These are phyloP conservation scores for Rhadinocentrus ornatus DNA, from an alignment of 2,797 vertebrate species.

Conservation along the genomic window DNA sequence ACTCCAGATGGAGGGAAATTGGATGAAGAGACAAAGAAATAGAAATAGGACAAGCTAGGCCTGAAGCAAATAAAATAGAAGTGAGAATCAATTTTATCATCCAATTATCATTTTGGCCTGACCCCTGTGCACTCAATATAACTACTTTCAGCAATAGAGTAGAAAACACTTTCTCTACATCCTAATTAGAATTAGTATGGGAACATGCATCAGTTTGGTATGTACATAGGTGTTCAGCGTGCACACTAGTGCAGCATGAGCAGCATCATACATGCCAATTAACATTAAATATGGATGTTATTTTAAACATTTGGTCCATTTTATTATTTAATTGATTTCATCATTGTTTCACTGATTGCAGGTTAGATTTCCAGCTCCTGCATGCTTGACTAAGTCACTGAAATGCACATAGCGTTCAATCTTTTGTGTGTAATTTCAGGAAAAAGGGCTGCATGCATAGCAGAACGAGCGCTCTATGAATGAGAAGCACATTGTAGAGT, in stretches of 20 bases:
- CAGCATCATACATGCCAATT: neutral
- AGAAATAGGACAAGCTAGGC: slow-evolving; percentile 82
- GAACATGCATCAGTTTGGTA: slow-evolving; percentile 8
- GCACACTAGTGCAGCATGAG: neutral
- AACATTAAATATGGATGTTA: neutral
- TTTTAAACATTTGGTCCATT: neutral
- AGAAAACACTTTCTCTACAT: slow-evolving; percentile 55
- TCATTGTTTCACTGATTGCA: neutral
- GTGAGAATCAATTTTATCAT: slow-evolving; percentile 77
- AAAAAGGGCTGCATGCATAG: neutral
- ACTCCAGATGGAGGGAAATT: slow-evolving; percentile 69
- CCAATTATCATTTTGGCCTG: slow-evolving; percentile 80
- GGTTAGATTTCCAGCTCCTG: neutral
- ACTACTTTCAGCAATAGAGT: slow-evolving; percentile 68
- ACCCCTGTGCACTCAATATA: slow-evolving; percentile 75
- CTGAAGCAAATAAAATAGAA: slow-evolving; percentile 80
- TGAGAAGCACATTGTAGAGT: neutral
- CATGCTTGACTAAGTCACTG: neutral
- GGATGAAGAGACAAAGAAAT: slow-evolving; percentile 74
- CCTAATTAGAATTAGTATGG: slow-evolving; percentile 57
- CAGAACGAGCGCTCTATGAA: neutral
- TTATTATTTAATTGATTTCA: neutral
- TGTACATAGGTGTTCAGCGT: neutral
- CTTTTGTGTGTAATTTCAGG: neutral
- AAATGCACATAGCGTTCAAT: neutral